Conservation (phyloP, 2,113 vertebrate genomes). For the Mus musculus region GRCm39 chr1:53836501-53837000, state of each 20-base stretch:
- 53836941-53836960: neutral
- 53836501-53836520: constrained; percentile 59
- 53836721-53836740: constrained; percentile 64
- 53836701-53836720: constrained; percentile 24
- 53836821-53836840: neutral
- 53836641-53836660: constrained; percentile 49
- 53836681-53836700: neutral
- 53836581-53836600: neutral
- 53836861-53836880: neutral
- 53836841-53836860: neutral
- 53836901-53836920: neutral
- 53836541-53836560: neutral
- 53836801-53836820: constrained; percentile 11
- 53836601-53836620: neutral
- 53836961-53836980: neutral
- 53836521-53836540: constrained; percentile 64
- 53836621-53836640: neutral
- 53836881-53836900: neutral
- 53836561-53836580: constrained; percentile 24
- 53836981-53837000: neutral
- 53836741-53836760: constrained; percentile 51
- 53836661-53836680: constrained; percentile 9
- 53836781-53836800: neutral
- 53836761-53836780: constrained; percentile 71
- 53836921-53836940: neutral